Base-by-base conservation (phyloP, 2,888 invertebrate species). In the Dermolepida albohirtum region DNA sequence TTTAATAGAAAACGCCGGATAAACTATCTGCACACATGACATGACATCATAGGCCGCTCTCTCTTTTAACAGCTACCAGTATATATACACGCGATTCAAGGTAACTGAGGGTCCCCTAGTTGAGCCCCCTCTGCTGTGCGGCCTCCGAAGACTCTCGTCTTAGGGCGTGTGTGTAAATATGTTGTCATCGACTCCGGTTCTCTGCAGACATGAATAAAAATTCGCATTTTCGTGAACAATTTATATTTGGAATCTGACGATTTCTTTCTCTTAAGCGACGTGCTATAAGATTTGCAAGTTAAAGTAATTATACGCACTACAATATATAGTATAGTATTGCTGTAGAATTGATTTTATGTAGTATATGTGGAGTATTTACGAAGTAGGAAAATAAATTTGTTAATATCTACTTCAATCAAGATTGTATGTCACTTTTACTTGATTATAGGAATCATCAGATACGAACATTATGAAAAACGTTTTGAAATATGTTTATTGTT, bases 1-100 rank as follows among this genome's bases (percentile, higher is more conserved):
- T 39, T 54, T 54, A 6, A 54, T 54, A 11, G 39, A 54, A 54
- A 54, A 54, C 16, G 40, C 40, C 17, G 59, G 44, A 59, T 55
- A 55, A 55, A 55, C 34, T 34, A 55, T 5, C 43, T 22, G 55
- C 55, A 68, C 71, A 72, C 65, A 74, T 75, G 73, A 72, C 65
- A 74, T 75, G 73, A 74, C 71, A 73, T 74, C 74, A 74, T 72
- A 63, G 54, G 49, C 69, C 71, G 72, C 70, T 74, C 76, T 71
- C 72, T 70, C 68, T 66, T 64, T 34, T 50, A 50, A 40, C 22
- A 12, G 39, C 39, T 63, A 49, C 34, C 44, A 52, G 41, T 51
- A 47, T 16, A 64, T 69, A 68, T 72, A 72, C 71, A 72, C 71
- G 72, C 70, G 73, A 73, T 74, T 75, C 75, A 75, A 75, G 75